Evolutionary conservation across 1,140 invertebrate genomes (phyloP).

Genomic region (Bathynomus jamesi): DNA sequence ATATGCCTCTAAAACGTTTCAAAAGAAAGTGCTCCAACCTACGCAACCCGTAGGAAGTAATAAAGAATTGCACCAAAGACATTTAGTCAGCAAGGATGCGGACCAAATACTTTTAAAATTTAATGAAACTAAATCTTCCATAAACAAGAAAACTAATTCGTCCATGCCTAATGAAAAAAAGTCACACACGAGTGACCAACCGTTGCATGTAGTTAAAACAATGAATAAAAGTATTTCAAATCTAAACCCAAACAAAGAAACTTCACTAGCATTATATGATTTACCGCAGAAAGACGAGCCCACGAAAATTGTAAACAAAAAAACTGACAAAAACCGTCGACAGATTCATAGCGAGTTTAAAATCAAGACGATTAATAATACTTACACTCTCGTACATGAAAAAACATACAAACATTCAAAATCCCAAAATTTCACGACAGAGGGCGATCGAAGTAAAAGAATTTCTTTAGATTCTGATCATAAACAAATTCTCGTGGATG

Average conservation of each 20-base stretch:
- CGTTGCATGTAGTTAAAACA: no score
- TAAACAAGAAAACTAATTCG: background rate
- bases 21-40: background rate
- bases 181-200: no score
- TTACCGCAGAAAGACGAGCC: background rate
- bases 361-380: background rate
- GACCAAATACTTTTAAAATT: background rate
- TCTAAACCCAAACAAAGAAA: background rate
- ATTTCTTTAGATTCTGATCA: background rate
- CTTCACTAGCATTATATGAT: no score
- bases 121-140: background rate
- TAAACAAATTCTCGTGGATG: background rate
- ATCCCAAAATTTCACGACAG: no score
- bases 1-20: no score
- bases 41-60: background rate
- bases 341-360: background rate
- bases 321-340: background rate
- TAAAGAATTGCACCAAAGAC: background rate
- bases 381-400: background rate
- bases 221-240: background rate
- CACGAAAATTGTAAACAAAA: background rate
- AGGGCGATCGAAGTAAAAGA: no score
- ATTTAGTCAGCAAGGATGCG: background rate
- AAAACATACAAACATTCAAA: no score
- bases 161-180: background rate